Evolutionary conservation across 2,113 vertebrate species (phyloP).

Genomic region (Zingel zingel): DNA sequence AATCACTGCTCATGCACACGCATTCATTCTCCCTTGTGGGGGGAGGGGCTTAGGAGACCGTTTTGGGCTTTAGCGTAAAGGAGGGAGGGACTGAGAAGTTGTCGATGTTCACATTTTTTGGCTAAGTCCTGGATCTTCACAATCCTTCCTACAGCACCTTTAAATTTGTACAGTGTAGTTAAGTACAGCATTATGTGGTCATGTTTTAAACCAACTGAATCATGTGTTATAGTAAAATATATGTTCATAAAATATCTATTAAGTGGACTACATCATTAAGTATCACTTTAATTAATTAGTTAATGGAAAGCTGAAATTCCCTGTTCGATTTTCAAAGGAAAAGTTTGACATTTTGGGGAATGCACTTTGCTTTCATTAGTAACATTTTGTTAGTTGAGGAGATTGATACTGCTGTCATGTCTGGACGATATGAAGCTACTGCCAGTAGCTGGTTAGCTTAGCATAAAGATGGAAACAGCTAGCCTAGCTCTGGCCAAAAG

Average conservation of each 20-base stretch:
- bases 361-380: too few relatives aligned
- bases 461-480: not conserved
- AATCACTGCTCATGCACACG: too few relatives aligned
- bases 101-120: too few relatives aligned
- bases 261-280: not conserved
- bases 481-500: too few relatives aligned
- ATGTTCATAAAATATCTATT: not conserved
- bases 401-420: not conserved
- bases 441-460: not conserved
- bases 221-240: constrained; percentile 7
- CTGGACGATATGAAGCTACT: not conserved
- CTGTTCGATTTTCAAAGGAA: not conserved
- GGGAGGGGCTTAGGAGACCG: too few relatives aligned
- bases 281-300: not conserved
- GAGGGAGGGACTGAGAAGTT: too few relatives aligned
- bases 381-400: not conserved
- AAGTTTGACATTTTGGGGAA: not conserved
- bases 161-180: not conserved
- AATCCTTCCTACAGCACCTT: too few relatives aligned
- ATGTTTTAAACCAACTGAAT: not conserved
- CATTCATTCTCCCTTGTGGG: too few relatives aligned
- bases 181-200: too few relatives aligned
- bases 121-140: too few relatives aligned
- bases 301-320: too few relatives aligned
- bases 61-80: too few relatives aligned